Evolutionary conservation across 2,797 vertebrate species (phyloP).

Genomic region (Neosilurus hyrtlii): DNA sequence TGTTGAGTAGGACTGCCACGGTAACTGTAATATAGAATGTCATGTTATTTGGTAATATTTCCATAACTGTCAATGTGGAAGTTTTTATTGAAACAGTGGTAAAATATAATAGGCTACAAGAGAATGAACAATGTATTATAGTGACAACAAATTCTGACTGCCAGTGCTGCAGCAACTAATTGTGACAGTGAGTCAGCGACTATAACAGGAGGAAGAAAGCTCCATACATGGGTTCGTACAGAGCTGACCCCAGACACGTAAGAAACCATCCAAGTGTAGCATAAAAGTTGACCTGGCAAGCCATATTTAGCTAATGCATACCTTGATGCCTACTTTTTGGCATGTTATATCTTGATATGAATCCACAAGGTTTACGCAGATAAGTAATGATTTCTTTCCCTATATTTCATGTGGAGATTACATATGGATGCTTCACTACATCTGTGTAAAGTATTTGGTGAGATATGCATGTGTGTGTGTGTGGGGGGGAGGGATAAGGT

Average conservation of each 20-base stretch:
- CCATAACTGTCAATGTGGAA: slow-evolving; percentile 15
- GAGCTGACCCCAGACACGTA: not conserved
- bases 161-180: slow-evolving; percentile 5
- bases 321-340: not conserved
- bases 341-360: not conserved
- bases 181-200: not conserved
- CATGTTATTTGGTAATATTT: slow-evolving; percentile 23
- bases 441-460: not conserved
- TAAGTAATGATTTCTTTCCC: not conserved
- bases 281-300: not conserved
- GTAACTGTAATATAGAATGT: slow-evolving; percentile 2
- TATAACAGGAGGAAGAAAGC: not conserved
- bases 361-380: not conserved
- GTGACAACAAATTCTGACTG: slow-evolving; percentile 14
- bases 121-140: slow-evolving; percentile 23
- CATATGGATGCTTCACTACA: not conserved
- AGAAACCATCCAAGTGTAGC: not conserved
- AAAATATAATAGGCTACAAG: slow-evolving; percentile 23
- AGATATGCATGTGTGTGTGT: not conserved
- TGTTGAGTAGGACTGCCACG: not conserved
- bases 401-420: not conserved
- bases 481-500: too few relatives aligned
- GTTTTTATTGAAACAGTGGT: slow-evolving; percentile 27
- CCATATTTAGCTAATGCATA: not conserved
- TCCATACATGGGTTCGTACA: not conserved